phyloP scores from a whole-genome alignment of 2,888 invertebrate species.

The Xanthorhoe spadicearia region DNA sequence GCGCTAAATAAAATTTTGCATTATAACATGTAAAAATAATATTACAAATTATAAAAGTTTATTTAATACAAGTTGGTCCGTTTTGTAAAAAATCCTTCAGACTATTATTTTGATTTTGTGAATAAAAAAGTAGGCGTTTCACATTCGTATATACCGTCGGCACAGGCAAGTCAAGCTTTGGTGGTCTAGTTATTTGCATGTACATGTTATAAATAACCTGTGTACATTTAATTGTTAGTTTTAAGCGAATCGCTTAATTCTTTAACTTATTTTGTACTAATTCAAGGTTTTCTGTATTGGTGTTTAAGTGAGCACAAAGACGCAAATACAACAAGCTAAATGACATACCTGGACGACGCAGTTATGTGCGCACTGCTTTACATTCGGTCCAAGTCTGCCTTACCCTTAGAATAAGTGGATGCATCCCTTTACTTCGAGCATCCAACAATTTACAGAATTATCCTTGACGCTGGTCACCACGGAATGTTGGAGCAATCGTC shows the following conservation, averaged over 20 bases:
- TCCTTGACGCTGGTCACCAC: not conserved
- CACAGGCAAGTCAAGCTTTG: slow-evolving; percentile 46
- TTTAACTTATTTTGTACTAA: slow-evolving; percentile 54
- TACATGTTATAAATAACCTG: slow-evolving; percentile 61
- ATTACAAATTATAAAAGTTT: too few species aligned
- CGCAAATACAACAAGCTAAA: slow-evolving; percentile 83
- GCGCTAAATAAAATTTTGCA: not conserved
- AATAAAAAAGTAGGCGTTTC: slow-evolving; percentile 22
- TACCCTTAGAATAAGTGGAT: slow-evolving; percentile 24
- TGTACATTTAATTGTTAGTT: slow-evolving; percentile 56
- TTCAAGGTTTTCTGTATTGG: slow-evolving; percentile 57
- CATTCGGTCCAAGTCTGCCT: slow-evolving; percentile 75
- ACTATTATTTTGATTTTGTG: not conserved
- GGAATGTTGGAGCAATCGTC: not conserved
- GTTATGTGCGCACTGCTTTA: slow-evolving; percentile 77
- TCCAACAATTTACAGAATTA: too few species aligned
- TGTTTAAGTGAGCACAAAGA: slow-evolving; percentile 71
- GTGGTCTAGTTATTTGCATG: slow-evolving; percentile 59
- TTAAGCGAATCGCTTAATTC: slow-evolving; percentile 49
- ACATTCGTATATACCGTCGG: slow-evolving; percentile 24
- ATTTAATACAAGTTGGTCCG: not conserved
- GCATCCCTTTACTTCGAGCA: slow-evolving; percentile 7
- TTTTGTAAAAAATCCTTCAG: not conserved
- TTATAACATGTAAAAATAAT: not conserved
- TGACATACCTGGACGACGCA: slow-evolving; percentile 66